phyloP scores from a whole-genome alignment of 2,888 invertebrate species.

The Teleogryllus oceanicus region DNA sequence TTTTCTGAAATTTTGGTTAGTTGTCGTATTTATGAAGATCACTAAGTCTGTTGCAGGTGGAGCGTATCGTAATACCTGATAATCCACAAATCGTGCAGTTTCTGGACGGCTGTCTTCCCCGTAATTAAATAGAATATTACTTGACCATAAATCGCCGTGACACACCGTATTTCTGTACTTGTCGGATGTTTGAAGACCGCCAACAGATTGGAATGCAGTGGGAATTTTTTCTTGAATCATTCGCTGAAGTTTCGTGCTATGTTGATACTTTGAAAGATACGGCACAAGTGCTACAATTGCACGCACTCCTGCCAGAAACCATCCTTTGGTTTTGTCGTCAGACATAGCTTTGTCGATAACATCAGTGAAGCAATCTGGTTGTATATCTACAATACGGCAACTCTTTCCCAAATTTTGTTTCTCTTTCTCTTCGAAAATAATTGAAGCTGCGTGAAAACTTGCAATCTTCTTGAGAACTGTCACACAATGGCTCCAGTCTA shows the following conservation, averaged over 20 bases:
- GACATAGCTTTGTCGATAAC: not conserved
- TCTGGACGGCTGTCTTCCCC: not conserved
- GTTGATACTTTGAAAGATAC: not conserved
- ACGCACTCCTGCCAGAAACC: not conserved
- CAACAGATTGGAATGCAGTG: not conserved
- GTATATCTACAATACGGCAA: not conserved
- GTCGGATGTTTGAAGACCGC: not conserved
- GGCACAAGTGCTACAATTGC: not conserved
- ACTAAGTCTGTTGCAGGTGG: not conserved
- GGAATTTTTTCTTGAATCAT: conserved; percentile 6
- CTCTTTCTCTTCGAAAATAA: conserved; percentile 18
- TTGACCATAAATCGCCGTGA: not conserved
- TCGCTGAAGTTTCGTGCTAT: not conserved
- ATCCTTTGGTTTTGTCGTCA: not conserved
- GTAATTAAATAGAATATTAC: not conserved
- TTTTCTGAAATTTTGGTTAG: not conserved
- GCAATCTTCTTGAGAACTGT: not conserved
- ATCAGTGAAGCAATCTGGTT: not conserved
- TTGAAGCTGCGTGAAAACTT: not conserved
- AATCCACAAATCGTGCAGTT: not conserved
- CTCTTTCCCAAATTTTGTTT: not conserved
- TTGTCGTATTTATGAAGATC: not conserved
- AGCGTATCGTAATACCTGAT: not conserved
- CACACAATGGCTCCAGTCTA: not conserved
- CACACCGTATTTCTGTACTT: not conserved